Percentiles rank a stretch among this genome's conserved stretches.
Evolutionary conservation across 35 echinoderm and acorn worm species (phyloP).

Genomic region (Anneissia japonica): DNA sequence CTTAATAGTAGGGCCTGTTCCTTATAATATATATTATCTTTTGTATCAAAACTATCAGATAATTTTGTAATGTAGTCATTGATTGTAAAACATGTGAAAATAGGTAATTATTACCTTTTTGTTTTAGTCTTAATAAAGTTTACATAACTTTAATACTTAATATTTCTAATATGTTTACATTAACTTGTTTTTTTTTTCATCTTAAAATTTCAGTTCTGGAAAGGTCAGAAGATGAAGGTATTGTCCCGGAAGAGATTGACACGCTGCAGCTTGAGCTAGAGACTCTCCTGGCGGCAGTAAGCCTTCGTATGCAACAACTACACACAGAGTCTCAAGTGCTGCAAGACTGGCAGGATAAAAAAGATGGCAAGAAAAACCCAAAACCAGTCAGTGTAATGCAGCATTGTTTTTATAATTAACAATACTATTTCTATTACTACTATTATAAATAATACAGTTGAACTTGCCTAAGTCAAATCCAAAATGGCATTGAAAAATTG

Average conservation of each 20-base stretch:
- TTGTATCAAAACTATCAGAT: not conserved
- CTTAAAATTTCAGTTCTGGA: constrained; percentile 37
- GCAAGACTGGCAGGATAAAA: constrained; percentile 65
- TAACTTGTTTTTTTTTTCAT: not conserved
- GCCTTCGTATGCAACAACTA: constrained; percentile 65
- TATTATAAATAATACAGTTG: too few relatives aligned
- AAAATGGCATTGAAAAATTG: too few relatives aligned
- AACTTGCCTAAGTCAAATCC: too few relatives aligned
- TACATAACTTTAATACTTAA: not conserved
- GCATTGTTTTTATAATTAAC: too few relatives aligned
- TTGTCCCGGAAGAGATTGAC: constrained; percentile 77
- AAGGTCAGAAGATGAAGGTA: constrained; percentile 56
- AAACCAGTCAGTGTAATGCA: constrained; percentile 73
- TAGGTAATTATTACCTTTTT: not conserved
- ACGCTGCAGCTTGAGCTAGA: constrained; percentile 85
- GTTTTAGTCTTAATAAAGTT: not conserved
- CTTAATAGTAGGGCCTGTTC: too few relatives aligned
- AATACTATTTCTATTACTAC: too few relatives aligned
- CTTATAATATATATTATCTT: too few relatives aligned
- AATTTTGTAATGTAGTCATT: not conserved
- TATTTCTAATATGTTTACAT: not conserved
- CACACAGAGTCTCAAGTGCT: constrained; percentile 66
- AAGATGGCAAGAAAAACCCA: constrained; percentile 61
- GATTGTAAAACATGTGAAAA: not conserved
- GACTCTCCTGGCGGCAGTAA: constrained; percentile 59